phyloP scores from a whole-genome alignment of 2,888 invertebrate genomes.

The Gymnosoma rotundatum region DNA sequence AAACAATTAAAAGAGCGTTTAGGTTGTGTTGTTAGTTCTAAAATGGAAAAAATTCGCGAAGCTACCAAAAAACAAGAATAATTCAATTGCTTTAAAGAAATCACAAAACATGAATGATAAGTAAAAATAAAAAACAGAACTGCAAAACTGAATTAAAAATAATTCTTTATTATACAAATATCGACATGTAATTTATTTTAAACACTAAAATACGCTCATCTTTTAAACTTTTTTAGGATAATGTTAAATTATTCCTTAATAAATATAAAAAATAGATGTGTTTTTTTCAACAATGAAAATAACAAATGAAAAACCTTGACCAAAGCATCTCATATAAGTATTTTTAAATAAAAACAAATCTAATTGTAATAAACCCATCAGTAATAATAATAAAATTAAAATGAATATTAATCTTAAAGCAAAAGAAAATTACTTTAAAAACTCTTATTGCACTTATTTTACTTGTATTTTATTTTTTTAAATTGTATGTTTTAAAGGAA shows the following conservation, averaged over 20 bases:
- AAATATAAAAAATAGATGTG: slow-evolving; percentile 45
- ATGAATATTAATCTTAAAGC: too few species aligned
- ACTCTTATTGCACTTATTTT: not conserved
- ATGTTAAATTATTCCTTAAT: slow-evolving; percentile 48
- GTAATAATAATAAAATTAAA: too few species aligned
- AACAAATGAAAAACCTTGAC: slow-evolving; percentile 51
- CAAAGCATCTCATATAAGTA: slow-evolving; percentile 66
- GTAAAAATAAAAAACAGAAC: not conserved
- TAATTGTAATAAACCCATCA: too few species aligned
- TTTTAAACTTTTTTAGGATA: slow-evolving; percentile 25
- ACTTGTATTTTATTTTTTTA: not conserved
- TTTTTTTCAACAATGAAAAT: slow-evolving; percentile 20
- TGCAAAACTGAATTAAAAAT: slow-evolving; percentile 24
- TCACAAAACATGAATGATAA: not conserved
- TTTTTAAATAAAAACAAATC: slow-evolving; percentile 36
- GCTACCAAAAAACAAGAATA: slow-evolving; percentile 72
- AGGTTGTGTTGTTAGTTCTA: slow-evolving; percentile 77
- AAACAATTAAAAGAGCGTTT: slow-evolving; percentile 77
- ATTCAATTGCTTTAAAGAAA: slow-evolving; percentile 71
- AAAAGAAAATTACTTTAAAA: too few species aligned
- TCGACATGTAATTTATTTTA: slow-evolving; percentile 54
- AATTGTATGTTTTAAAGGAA: slow-evolving; percentile 3
- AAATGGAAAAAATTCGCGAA: slow-evolving; percentile 75
- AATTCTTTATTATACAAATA: not conserved
- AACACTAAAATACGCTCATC: slow-evolving; percentile 31